A percentile compares a stretch with the other conserved stretches of the same genome.
Conservation (phyloP, 2,888 invertebrate species). For the Drosophila mulleri region DNA sequence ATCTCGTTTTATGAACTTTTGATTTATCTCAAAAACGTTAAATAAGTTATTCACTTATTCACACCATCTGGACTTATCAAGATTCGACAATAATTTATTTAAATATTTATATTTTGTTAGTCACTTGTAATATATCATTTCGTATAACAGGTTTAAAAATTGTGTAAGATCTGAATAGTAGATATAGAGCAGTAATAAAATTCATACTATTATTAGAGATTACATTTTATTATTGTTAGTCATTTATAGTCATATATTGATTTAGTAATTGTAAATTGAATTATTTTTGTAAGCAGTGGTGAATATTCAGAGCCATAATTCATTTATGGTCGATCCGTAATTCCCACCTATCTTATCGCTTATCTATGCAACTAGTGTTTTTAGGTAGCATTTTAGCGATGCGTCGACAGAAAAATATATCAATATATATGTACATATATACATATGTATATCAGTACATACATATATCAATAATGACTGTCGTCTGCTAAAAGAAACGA, state of each 20-base stretch:
- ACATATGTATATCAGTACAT: background rate
- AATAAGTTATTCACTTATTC: too few species aligned
- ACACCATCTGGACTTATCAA: too few species aligned
- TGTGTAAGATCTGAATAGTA: too few species aligned
- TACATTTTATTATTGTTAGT: background rate
- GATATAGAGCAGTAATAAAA: too few species aligned
- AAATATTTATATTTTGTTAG: too few species aligned
- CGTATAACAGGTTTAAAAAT: too few species aligned
- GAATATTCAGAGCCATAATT: conserved; percentile 1
- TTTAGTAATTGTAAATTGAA: background rate
- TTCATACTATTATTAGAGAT: too few species aligned
- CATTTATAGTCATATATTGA: background rate
- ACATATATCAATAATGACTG: conserved; percentile 5
- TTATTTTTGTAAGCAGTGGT: background rate
- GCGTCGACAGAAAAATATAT: conserved; percentile 17
- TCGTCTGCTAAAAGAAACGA: conserved; percentile 5
- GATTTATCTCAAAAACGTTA: too few species aligned
- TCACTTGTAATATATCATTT: too few species aligned
- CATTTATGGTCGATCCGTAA: conserved; percentile 1
- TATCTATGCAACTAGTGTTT: conserved; percentile 31
- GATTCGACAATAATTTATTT: too few species aligned
- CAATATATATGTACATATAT: too few species aligned
- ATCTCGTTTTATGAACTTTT: too few species aligned
- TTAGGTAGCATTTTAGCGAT: conserved; percentile 16
- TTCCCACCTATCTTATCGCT: conserved; percentile 23